Conservation (phyloP, 2,113 vertebrate species). For the Melospiza melodia region DNA sequence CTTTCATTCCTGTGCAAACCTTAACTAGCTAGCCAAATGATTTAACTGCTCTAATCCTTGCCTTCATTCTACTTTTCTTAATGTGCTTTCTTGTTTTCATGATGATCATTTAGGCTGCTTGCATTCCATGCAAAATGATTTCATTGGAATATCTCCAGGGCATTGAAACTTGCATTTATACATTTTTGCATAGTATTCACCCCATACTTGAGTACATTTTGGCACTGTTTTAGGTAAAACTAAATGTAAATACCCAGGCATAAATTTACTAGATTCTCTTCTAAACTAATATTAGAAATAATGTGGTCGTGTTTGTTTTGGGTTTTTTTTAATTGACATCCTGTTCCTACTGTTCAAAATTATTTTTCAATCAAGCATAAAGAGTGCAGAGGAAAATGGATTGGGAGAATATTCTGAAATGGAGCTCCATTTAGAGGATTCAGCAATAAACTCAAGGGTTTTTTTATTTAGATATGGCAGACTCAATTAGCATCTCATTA, state of each 20-base stretch:
- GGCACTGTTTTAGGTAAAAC: neutral
- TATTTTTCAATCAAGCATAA: slow-evolving; percentile 9
- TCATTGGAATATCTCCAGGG: neutral
- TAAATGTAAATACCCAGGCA: neutral
- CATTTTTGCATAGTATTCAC: neutral
- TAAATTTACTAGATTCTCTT: neutral
- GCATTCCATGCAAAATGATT: neutral
- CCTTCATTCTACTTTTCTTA: neutral
- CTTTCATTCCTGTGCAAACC: neutral
- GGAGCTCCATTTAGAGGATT: neutral
- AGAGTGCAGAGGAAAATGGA: neutral
- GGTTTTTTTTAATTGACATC: neutral
- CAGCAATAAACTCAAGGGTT: neutral
- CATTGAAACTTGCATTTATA: neutral
- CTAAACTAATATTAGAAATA: neutral
- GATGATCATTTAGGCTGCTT: neutral
- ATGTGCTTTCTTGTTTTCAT: neutral
- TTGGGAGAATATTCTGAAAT: slow-evolving; percentile 3
- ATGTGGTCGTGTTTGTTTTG: neutral
- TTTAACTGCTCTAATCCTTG: neutral
- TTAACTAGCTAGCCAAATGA: neutral
- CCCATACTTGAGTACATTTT: neutral
- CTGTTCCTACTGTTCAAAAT: neutral
- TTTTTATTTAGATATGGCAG: slow-evolving; percentile 44
- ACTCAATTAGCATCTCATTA: slow-evolving; percentile 66